A percentile compares a stretch with the other conserved stretches of the same genome.
Evolutionary conservation across 2,888 invertebrate species (phyloP).

Genomic region (Isotomurus palustris): DNA sequence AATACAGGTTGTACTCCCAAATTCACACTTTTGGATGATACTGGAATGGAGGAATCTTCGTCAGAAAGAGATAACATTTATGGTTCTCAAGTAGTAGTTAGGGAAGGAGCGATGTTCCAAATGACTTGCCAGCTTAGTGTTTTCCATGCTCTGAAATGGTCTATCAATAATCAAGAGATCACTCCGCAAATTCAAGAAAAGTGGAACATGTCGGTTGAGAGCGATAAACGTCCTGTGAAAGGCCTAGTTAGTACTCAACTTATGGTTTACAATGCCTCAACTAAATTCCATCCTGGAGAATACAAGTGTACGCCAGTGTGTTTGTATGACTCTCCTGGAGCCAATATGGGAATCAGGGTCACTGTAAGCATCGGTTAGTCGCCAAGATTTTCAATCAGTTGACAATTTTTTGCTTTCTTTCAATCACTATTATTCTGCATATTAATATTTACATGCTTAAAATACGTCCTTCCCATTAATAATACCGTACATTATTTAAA

Average conservation of each 20-base stretch:
- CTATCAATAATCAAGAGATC: conserved; percentile 34
- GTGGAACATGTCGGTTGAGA: conserved; percentile 29
- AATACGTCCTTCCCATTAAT: too few species aligned
- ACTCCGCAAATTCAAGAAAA: conserved; percentile 33
- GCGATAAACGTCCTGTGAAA: background rate
- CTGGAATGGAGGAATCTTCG: background rate
- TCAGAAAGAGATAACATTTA: too few species aligned
- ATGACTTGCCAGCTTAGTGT: conserved; percentile 36
- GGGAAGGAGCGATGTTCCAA: conserved; percentile 36
- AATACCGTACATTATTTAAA: too few species aligned
- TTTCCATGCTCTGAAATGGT: conserved; percentile 40
- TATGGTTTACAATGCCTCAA: conserved; percentile 38
- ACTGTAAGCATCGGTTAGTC: conserved; percentile 44
- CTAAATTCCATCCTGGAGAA: conserved; percentile 41
- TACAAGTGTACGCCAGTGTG: conserved; percentile 44
- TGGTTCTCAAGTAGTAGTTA: conserved; percentile 38
- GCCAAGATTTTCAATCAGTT: too few species aligned
- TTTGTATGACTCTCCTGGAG: conserved; percentile 22
- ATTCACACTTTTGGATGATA: background rate
- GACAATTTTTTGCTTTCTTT: background rate
- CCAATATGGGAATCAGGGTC: conserved; percentile 41
- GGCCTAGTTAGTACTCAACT: conserved; percentile 37
- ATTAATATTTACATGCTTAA: too few species aligned
- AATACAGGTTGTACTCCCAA: background rate
- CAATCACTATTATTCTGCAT: too few species aligned